Base-by-base conservation (phyloP, 53 echinoderm and acorn worm genomes). In the Holothuria leucospilota region DNA sequence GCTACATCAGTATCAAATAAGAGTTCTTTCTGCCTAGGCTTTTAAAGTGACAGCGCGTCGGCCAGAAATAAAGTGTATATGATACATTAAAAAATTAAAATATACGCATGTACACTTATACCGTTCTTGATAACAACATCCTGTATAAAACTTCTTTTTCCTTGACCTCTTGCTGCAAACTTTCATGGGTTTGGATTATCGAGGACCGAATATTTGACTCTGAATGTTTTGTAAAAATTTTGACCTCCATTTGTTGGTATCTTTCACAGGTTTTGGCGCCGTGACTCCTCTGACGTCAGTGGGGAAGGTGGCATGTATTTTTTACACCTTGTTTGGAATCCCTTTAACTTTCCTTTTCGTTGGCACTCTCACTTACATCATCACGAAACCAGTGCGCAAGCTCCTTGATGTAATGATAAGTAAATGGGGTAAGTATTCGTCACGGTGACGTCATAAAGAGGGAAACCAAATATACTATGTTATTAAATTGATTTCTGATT, bases 311-410 rank as follows among this genome's bases (percentile, higher is more conserved):
- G 95, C 95, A 60, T 91, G 92, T 71, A 85, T 98, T 11, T 86
- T 93, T 63, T 98, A 93, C 80, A 89, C 98, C 16, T 77, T 98
- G 51, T 59, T 95, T 28, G 98, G 98, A 5, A 93, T 98, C 29
- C 98, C 98, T 25, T 87, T 98, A 29, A 98, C 98, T 0, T 93
- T 98, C 67, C 86, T 98, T 13, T 95, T 98, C 56, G 88, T 98
- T 26, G 96, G 96, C 29, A 90, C 90, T 51, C 63, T 94, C 74
- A 91, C 92, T 5, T 92, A 93, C 24, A 65, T 90, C 23, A 87
- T 92, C 85, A 94, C 90, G 75, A 90, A 88, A 81, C 96, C 94
- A 20, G 92, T 94, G 13, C 88, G 90, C 68, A 85, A 71, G 25
- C 69, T 96, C 12, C 92, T 96, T 18, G 92, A 96, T 15, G 92